phyloP scores from a whole-genome alignment of 2,113 vertebrate species.

The Prunella fulvescens region DNA sequence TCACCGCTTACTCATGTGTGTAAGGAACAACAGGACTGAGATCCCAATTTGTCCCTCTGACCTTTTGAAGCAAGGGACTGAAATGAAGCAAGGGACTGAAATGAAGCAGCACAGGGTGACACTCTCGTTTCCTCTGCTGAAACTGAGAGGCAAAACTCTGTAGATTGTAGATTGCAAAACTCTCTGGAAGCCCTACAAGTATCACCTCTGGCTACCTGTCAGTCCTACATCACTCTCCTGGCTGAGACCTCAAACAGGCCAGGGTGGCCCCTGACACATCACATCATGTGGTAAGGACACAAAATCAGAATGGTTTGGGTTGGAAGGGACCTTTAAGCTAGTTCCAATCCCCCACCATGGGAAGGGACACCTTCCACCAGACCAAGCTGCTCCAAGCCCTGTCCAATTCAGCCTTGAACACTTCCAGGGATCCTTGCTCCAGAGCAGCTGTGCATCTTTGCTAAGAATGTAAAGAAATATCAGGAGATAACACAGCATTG shows the following conservation, averaged over 20 bases:
- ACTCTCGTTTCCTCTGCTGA: not conserved
- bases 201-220: not conserved
- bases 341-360: not conserved
- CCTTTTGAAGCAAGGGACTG: not conserved
- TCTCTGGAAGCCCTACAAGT: not conserved
- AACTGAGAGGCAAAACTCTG: not conserved
- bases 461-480: conserved; percentile 42
- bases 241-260: not conserved
- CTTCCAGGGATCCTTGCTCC: not conserved
- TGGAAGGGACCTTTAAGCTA: not conserved
- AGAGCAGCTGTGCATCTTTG: conserved; percentile 34
- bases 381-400: not conserved
- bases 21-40: not conserved
- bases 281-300: rapidly evolving
- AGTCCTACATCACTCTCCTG: not conserved
- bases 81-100: not conserved
- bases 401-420: not conserved
- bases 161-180: too few species aligned
- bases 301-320: not conserved
- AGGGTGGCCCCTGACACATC: not conserved
- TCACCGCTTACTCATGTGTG: not conserved
- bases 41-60: not conserved
- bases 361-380: not conserved
- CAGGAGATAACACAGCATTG: conserved; percentile 55
- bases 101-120: rapidly evolving